Evolutionary conservation across 2,113 vertebrate genomes (phyloP), one percentile per base, ranked within the genome.

Genomic region (Beaufortia kweichowensis): DNA sequence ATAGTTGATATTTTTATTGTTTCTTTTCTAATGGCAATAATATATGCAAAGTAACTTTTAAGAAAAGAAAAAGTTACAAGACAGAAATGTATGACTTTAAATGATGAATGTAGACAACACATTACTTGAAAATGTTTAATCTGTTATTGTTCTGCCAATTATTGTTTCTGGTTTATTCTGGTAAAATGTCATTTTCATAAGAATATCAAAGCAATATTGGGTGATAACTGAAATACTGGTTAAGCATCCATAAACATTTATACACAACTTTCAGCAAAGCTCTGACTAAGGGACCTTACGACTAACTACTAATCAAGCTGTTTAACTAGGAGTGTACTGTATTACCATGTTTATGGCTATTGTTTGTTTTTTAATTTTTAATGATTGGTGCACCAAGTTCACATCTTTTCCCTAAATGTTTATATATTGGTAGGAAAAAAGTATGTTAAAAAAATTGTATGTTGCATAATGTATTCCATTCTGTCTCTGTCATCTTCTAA

Each of bases 401-500:
- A 10, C 1, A 10, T n/a, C 9, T 53, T 0, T 9, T 21, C 6
- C 9, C 35, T 35, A 53, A 21, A 46, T 12, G 15, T 53, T 46
- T 48, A 15, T 19, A 2, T 48, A 21, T 21, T 21, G 19, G 48
- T 9, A 53, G 2, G 19, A 8, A 21, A 53, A 53, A 53, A 2
- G 48, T 5, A 6, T 35, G 3, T 46, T 46, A 46, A n/a, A 8
- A 15, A 50, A 50, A 50, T n/a, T n/a, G n/a, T n/a, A n/a, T n/a
- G n/a, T n/a, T n/a, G 2, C 4, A 14, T 1, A 50, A 46, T 46
- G 12, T 69, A 14, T 10, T 19, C 19, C 67, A 56, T 70, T 17
- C 50, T 55, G 48, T 53, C 67, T 69, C 33, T n/a, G 48, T 55
- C 48, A 70, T 70, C 28, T 33, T 70, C 68, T 71, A 71, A 71